A percentile compares a stretch with the other conserved stretches of the same genome.
phyloP scores from a whole-genome alignment of 1,140 invertebrate genomes.

The Sesamia nonagrioides region DNA sequence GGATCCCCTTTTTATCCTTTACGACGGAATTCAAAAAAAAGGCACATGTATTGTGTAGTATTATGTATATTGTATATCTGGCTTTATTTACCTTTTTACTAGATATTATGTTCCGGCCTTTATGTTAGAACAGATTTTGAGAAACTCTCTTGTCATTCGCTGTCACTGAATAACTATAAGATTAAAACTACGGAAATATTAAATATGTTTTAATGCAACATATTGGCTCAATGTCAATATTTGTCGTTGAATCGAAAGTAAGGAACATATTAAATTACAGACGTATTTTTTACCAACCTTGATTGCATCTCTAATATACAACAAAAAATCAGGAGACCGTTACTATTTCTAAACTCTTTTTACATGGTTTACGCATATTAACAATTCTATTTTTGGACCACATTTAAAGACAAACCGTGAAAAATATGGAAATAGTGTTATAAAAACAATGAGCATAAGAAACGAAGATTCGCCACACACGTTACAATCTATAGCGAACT shows the following conservation, averaged over 20 bases:
- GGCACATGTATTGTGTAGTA: too few species aligned
- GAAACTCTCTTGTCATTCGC: too few species aligned
- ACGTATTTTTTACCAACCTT: background rate
- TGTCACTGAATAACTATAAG: too few species aligned
- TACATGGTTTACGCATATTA: background rate
- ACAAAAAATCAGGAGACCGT: background rate
- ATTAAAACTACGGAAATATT: too few species aligned
- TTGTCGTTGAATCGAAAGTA: conserved; percentile 5
- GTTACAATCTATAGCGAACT: conserved; percentile 71
- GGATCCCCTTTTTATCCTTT: too few species aligned
- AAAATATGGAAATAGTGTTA: conserved; percentile 54
- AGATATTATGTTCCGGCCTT: too few species aligned
- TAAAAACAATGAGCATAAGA: conserved; percentile 68
- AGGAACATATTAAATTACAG: conserved; percentile 21
- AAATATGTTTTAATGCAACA: too few species aligned
- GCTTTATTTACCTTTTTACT: too few species aligned
- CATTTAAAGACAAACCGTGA: conserved; percentile 9
- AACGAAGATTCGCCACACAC: conserved; percentile 72
- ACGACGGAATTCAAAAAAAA: background rate
- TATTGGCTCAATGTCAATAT: conserved; percentile 8
- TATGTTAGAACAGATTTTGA: too few species aligned
- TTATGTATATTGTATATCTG: too few species aligned
- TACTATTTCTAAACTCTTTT: background rate
- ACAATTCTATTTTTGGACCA: conserved; percentile 16
- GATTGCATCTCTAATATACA: background rate